phyloP scores from a whole-genome alignment of 2,797 vertebrate genomes.

The Sebastes minor region DNA sequence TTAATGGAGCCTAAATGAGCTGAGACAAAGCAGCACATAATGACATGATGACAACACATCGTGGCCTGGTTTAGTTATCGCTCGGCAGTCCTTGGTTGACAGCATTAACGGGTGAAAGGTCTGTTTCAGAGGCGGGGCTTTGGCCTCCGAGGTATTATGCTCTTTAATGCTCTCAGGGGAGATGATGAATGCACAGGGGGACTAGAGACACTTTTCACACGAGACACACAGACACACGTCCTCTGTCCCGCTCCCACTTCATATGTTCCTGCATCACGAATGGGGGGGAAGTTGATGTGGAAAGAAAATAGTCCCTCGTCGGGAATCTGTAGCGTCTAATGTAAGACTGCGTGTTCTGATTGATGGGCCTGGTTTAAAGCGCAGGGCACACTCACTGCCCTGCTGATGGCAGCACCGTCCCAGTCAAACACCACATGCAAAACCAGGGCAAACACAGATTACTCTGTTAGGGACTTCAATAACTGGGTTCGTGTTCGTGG shows the following conservation, averaged over 20 bases:
- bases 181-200: not conserved
- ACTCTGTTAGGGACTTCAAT: conserved; percentile 14
- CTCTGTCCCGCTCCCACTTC: conserved; percentile 23
- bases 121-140: conserved; percentile 10
- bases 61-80: conserved; percentile 15
- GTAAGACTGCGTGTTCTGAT: conserved; percentile 1
- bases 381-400: not conserved
- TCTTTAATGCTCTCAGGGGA: conserved; percentile 47
- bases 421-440: conserved; percentile 2
- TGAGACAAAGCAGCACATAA: not conserved
- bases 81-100: not conserved
- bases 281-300: not conserved
- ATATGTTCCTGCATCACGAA: not conserved
- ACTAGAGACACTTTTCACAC: not conserved
- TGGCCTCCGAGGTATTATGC: conserved; percentile 37
- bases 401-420: conserved; percentile 58
- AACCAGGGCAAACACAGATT: conserved; percentile 60
- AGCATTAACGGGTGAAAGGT: conserved; percentile 44
- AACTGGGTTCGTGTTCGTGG: conserved; percentile 13
- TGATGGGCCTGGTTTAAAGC: not conserved
- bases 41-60: not conserved
- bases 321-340: not conserved
- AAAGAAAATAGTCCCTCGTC: conserved; percentile 12
- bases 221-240: conserved; percentile 4
- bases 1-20: not conserved